phyloP scores from a whole-genome alignment of 2,113 vertebrate species.

The Lepus europaeus region DNA sequence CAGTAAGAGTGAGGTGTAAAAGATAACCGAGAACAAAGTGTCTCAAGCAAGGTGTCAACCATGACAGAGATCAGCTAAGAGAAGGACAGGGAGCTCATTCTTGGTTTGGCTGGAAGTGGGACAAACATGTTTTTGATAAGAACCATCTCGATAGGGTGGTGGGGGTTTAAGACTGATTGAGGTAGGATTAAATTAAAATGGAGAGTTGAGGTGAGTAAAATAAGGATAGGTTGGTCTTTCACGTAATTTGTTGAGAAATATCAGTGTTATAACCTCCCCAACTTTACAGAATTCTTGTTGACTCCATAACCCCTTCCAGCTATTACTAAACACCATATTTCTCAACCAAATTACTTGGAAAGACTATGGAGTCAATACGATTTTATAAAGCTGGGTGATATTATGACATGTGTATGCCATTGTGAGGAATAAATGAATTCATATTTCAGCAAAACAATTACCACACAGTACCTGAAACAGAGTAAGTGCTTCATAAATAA shows the following conservation, averaged over 20 bases:
- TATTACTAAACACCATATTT: no score
- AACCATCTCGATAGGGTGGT: neutral
- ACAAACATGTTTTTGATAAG: neutral
- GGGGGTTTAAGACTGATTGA: neutral
- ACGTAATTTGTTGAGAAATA: neutral
- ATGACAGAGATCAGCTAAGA: no score
- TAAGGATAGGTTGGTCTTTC: neutral
- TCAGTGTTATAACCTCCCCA: no score
- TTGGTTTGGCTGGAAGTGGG: neutral
- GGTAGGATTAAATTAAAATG: neutral
- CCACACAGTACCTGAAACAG: neutral
- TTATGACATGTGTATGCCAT: neutral
- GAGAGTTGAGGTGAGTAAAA: neutral
- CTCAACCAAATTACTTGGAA: neutral
- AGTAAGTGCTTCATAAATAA: neutral
- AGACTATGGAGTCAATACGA: neutral
- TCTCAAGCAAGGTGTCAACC: neutral
- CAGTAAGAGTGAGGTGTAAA: neutral
- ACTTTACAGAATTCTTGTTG: no score
- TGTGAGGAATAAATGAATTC: conserved; percentile 9
- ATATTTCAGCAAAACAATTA: neutral
- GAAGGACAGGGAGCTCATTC: neutral
- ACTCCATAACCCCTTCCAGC: no score
- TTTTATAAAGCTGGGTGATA: conserved; percentile 5
- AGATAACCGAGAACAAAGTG: neutral